phyloP scores from a whole-genome alignment of 2,797 vertebrate genomes.

The Gallinago nigripennis region DNA sequence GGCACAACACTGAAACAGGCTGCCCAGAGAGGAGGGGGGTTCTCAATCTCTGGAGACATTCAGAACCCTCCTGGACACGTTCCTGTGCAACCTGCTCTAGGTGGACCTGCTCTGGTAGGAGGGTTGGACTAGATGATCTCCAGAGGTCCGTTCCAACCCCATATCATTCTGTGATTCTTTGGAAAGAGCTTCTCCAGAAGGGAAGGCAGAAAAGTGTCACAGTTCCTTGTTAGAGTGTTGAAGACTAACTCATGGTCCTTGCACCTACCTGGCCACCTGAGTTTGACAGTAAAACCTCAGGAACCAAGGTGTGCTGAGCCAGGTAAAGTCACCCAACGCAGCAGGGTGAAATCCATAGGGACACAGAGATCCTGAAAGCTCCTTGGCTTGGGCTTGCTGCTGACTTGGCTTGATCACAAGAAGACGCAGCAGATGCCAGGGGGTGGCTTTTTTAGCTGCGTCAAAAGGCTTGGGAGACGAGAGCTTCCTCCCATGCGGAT shows the following conservation, averaged over 20 bases:
- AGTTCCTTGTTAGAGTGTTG: background rate
- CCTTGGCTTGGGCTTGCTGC: background rate
- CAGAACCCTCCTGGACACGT: no score
- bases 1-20: no score
- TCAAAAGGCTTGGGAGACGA: background rate
- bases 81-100: no score
- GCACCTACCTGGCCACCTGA: background rate
- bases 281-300: background rate
- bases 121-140: no score
- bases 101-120: no score
- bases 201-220: background rate
- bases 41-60: no score
- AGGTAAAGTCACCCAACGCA: rapidly evolving
- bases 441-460: slow-evolving; percentile 27
- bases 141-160: no score
- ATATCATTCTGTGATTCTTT: no score
- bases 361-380: background rate
- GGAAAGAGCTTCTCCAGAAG: no score
- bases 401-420: background rate
- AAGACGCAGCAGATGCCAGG: slow-evolving; percentile 26
- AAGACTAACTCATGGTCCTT: background rate
- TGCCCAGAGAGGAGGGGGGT: no score
- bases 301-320: background rate
- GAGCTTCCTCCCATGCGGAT: background rate
- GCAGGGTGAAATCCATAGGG: background rate